Evolutionary conservation across 2,797 vertebrate genomes (phyloP).

Genomic region (Knipowitschia caucasica): DNA sequence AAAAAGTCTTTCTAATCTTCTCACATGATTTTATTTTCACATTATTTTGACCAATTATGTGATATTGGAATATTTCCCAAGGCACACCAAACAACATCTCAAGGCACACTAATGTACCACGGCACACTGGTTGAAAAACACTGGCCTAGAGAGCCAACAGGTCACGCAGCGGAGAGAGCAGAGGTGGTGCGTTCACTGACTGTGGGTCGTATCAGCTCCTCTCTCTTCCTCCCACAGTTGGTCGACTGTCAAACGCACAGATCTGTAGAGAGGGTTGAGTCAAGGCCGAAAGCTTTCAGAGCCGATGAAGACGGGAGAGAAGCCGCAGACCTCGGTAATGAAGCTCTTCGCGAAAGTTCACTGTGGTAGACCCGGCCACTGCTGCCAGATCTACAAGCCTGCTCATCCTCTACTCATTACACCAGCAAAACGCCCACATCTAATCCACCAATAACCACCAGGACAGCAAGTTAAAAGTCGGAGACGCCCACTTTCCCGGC

Average conservation of each 20-base stretch:
- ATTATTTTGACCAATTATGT: too few relatives aligned
- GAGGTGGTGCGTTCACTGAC: neutral
- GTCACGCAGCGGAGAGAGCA: neutral
- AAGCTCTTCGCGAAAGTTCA: neutral
- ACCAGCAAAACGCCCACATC: too few relatives aligned
- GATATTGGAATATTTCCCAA: too few relatives aligned
- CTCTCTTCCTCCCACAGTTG: neutral
- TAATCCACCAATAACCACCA: too few relatives aligned
- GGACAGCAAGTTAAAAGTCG: too few relatives aligned
- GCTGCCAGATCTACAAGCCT: too few relatives aligned
- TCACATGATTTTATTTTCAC: too few relatives aligned
- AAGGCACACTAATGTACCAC: neutral
- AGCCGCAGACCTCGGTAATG: neutral
- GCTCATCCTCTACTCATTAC: too few relatives aligned
- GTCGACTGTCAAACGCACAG: neutral
- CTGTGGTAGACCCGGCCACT: too few relatives aligned
- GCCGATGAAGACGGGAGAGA: neutral
- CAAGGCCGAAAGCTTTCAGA: neutral
- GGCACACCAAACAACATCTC: too few relatives aligned
- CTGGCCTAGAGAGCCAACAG: neutral
- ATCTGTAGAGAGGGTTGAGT: neutral
- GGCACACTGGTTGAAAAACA: neutral
- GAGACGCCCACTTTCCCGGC: too few relatives aligned
- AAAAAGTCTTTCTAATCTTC: too few relatives aligned
- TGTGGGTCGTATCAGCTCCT: neutral